Evolutionary conservation across 2,888 invertebrate species (phyloP).

Genomic region (Drosophila picticornis): DNA sequence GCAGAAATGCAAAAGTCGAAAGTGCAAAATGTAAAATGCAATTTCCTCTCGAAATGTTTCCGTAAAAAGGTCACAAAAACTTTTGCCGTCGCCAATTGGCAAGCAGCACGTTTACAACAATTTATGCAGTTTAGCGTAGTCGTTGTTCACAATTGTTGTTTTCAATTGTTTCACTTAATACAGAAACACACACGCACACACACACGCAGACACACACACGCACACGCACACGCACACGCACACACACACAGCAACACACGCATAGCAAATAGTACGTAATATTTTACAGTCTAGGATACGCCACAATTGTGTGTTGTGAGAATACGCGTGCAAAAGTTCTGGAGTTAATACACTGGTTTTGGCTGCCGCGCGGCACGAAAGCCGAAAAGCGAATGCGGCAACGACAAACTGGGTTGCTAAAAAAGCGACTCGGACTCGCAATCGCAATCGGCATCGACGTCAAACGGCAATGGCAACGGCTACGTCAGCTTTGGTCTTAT

Average conservation of each 20-base stretch:
- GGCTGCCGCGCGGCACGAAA: conserved; percentile 80
- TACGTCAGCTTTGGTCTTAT: conserved; percentile 79
- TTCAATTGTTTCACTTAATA: conserved; percentile 31
- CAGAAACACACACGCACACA: conserved; percentile 23
- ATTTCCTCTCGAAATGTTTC: conserved; percentile 58
- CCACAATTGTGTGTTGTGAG: conserved; percentile 4
- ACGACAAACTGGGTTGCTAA: conserved; percentile 68
- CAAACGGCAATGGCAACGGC: conserved; percentile 56
- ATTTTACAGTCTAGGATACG: conserved; percentile 34
- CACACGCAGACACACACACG: too few species aligned
- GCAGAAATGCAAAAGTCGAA: conserved; percentile 22
- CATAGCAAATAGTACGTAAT: conserved; percentile 13
- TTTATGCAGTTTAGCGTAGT: conserved; percentile 32
- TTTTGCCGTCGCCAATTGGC: conserved; percentile 67
- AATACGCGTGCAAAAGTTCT: conserved; percentile 46
- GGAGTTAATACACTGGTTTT: conserved; percentile 45
- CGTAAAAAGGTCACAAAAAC: conserved; percentile 59
- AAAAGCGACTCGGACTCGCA: conserved; percentile 71
- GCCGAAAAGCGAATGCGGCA: conserved; percentile 83
- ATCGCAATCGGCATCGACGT: conserved; percentile 46
- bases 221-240: conserved; percentile 23
- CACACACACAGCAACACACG: background rate
- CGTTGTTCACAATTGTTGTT: conserved; percentile 25
- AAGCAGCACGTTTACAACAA: conserved; percentile 40
- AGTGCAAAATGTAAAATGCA: conserved; percentile 54